These are phyloP conservation scores for Paramisgurnus dabryanus DNA, from an alignment of 2,113 vertebrate genomes.

Conservation along the genomic window DNA sequence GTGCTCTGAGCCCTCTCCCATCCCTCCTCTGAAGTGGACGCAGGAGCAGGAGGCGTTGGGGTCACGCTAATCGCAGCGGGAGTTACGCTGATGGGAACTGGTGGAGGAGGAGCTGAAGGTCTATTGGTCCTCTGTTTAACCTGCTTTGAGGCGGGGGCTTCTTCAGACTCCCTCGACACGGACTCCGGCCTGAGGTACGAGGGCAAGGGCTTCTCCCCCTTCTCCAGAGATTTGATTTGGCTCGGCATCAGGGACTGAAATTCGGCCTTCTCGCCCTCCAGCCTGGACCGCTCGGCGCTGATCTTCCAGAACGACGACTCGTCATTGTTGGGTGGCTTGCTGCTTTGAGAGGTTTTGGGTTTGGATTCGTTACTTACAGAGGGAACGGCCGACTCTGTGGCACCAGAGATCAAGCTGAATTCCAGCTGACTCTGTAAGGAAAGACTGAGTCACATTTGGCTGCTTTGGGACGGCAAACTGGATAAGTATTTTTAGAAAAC, in stretches of 20 bases:
- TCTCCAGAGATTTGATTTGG: conserved; percentile 97
- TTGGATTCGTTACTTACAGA: conserved; percentile 74
- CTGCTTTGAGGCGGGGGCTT: conserved; percentile 48
- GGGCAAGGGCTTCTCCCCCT: conserved; percentile 89
- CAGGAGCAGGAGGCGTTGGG: conserved; percentile 52
- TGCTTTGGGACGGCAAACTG: background rate
- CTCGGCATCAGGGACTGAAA: conserved; percentile 94
- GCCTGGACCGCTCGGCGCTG: conserved; percentile 87
- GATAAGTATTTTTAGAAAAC: conserved; percentile 35
- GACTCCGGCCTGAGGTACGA: conserved; percentile 77
- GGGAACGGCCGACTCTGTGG: conserved; percentile 74
- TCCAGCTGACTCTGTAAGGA: conserved; percentile 90
- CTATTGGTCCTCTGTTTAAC: conserved; percentile 73
- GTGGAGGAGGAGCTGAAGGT: conserved; percentile 74
- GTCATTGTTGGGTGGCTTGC: conserved; percentile 79
- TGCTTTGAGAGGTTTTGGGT: conserved; percentile 65
- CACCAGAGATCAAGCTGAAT: conserved; percentile 80
- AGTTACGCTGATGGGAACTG: conserved; percentile 59
- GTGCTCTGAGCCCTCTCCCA: conserved; percentile 79
- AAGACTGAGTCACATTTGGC: background rate
- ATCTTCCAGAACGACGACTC: conserved; percentile 96
- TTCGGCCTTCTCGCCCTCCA: conserved; percentile 85
- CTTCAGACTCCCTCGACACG: conserved; percentile 69
- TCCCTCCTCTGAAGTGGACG: conserved; percentile 64
- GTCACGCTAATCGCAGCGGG: conserved; percentile 53